phyloP scores from a whole-genome alignment of 2,888 invertebrate species.

The Acronicta aceris region DNA sequence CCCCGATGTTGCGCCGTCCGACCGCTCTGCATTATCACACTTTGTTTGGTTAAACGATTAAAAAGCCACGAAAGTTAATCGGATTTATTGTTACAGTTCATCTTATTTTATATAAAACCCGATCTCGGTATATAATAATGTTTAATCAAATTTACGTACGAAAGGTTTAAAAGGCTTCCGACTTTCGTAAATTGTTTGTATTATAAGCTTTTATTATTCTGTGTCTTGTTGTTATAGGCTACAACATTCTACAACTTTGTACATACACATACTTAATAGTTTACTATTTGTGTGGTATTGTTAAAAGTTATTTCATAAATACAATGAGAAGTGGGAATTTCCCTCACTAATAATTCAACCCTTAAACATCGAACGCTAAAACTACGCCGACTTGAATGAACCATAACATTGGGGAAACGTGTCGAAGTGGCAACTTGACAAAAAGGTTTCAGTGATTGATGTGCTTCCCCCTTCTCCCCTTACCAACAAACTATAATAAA shows the following conservation, averaged over 20 bases:
- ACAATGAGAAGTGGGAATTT: not conserved
- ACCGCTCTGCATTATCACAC: conserved; percentile 34
- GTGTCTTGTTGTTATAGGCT: not conserved
- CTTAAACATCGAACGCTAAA: conserved; percentile 36
- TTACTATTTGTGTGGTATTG: not conserved
- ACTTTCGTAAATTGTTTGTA: not conserved
- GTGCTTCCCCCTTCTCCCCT: conserved; percentile 48
- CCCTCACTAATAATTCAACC: conserved; percentile 31
- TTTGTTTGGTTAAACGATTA: conserved; percentile 50
- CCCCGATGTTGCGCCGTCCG: conserved; percentile 1
- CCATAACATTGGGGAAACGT: conserved; percentile 68
- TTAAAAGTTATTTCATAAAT: conserved; percentile 1
- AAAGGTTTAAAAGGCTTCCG: not conserved
- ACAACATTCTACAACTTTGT: not conserved
- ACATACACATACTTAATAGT: too few species aligned
- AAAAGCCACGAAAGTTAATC: conserved; percentile 40
- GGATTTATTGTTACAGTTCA: conserved; percentile 29
- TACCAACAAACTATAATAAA: conserved; percentile 45
- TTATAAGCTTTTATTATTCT: not conserved
- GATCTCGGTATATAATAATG: conserved; percentile 5
- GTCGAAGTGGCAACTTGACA: conserved; percentile 76
- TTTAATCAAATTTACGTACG: conserved; percentile 2
- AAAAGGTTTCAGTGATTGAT: conserved; percentile 76
- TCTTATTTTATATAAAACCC: conserved; percentile 30
- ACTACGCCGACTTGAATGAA: conserved; percentile 64